These are phyloP conservation scores for Ormia ochracea DNA, from an alignment of 2,888 invertebrate genomes.

Conservation along the genomic window DNA sequence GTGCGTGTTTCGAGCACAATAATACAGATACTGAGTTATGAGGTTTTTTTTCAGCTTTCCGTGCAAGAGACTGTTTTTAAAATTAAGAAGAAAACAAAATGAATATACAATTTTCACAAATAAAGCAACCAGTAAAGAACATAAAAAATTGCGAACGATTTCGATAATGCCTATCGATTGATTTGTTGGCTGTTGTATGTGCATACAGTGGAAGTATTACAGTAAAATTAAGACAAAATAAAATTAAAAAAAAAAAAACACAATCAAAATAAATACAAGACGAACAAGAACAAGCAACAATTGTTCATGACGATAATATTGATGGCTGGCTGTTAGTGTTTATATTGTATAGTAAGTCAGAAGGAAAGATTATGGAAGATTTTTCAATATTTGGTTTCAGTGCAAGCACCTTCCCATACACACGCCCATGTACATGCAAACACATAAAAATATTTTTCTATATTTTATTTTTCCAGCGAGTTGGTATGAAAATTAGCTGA, in stretches of 20 bases:
- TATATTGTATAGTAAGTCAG: constrained; percentile 16
- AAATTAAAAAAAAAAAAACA: constrained; percentile 18
- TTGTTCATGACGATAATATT: constrained; percentile 52
- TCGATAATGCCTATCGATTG: constrained; percentile 72
- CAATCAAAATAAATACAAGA: constrained; percentile 11
- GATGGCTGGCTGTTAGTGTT: constrained; percentile 15
- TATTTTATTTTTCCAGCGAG: neutral
- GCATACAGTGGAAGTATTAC: constrained; percentile 25
- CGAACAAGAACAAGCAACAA: constrained; percentile 54
- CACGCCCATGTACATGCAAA: neutral
- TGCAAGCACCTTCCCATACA: neutral
- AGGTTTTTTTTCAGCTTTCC: constrained; percentile 38
- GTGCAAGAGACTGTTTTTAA: constrained; percentile 43
- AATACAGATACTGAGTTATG: constrained; percentile 54
- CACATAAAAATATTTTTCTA: neutral
- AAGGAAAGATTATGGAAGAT: constrained; percentile 5
- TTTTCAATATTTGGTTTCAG: constrained; percentile 14
- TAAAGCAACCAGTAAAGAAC: constrained; percentile 38
- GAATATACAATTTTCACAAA: constrained; percentile 49
- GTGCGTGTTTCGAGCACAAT: constrained; percentile 48
- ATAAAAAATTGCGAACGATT: constrained; percentile 64
- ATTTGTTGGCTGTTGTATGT: constrained; percentile 63
- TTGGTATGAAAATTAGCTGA: neutral
- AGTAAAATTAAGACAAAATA: too few species aligned
- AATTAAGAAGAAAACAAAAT: constrained; percentile 31